Percentiles rank a stretch among this genome's conserved stretches.
phyloP scores from a whole-genome alignment of 2,113 vertebrate species.

The Aplodontia rufa region DNA sequence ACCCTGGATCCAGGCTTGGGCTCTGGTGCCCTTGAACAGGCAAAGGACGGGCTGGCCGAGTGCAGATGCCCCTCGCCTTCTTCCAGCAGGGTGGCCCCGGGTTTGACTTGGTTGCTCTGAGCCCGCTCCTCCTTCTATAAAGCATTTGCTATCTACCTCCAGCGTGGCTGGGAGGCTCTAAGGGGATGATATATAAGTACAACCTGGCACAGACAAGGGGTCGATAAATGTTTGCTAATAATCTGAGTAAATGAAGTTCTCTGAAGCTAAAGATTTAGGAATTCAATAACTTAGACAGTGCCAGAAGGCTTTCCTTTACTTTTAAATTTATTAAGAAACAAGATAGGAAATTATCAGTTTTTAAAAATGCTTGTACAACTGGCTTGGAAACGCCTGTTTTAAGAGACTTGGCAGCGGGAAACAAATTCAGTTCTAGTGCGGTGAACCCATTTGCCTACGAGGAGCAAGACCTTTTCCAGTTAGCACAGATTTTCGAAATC shows the following conservation, averaged over 20 bases:
- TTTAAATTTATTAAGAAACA: slow-evolving; percentile 56
- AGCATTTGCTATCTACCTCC: background rate
- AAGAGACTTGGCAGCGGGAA: slow-evolving; percentile 21
- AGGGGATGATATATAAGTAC: background rate
- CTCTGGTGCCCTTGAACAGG: background rate
- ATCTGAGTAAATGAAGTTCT: slow-evolving; percentile 52
- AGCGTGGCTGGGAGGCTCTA: background rate
- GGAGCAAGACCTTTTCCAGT: background rate
- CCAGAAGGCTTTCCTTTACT: slow-evolving; percentile 44
- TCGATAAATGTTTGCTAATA: slow-evolving; percentile 60
- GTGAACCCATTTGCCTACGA: background rate
- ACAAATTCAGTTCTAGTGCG: background rate
- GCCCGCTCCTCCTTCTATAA: background rate
- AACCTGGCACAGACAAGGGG: slow-evolving; percentile 36
- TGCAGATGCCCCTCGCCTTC: background rate
- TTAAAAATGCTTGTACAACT: background rate
- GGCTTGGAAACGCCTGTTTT: background rate
- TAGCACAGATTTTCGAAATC: background rate
- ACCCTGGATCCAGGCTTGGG: background rate
- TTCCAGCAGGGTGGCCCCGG: background rate
- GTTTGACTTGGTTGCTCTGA: background rate
- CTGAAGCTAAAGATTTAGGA: slow-evolving; percentile 56
- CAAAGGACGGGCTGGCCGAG: background rate
- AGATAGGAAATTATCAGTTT: slow-evolving; percentile 39
- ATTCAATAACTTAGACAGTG: slow-evolving; percentile 13